Evolutionary conservation across 2,113 vertebrate species (phyloP), one percentile per base, ranked within the genome.

Genomic region (Gallinago media): DNA sequence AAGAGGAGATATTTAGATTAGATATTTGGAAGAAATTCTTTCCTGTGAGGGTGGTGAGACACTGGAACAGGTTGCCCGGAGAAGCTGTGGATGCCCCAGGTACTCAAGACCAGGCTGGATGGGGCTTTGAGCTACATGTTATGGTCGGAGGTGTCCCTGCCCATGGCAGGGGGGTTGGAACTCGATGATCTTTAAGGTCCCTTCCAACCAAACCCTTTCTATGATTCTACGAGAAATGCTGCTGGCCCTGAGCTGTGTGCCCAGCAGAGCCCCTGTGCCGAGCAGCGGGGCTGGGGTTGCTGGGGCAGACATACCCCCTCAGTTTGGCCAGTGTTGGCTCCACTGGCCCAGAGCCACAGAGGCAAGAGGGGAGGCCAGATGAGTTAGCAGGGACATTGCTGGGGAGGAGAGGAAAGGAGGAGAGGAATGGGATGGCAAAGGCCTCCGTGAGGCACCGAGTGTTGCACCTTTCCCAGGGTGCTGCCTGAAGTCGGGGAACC

Each of bases 391-490:
- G 50, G 52, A 4, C 9, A 7, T 4, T 5, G 36, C 26, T 26
- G 15, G 50, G 31, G 14, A 18, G 18, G 36, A 38, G 36, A 38
- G 36, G 36, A 38, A 38, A 38, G 36, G 36, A 38, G 36, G 36
- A 38, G 36, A 38, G 36, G 36, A 38, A 38, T 38, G 36, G 36
- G 36, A 9, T 38, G 36, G 36, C 36, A 38, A 56, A n/a, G 55
- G 42, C 31, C 67, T 31, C 6, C 7, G 17, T 0, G 2, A 27
- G 34, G n/a, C 5, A 31, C 31, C 1, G 4, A 42, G 1, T 1
- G 8, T 52, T 62, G 44, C 49, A 32, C 11, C 29, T 4, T 50
- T 6, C 38, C n/a, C 49, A 25, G 52, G 3, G 15, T 47, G 47
- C 54, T 17, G 6, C 44, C 29, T 8, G 42, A 23, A 44, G 42